Percentiles rank a stretch among this genome's conserved stretches.
phyloP scores from a whole-genome alignment of 2,888 invertebrate genomes.

The Eupithecia subfuscata region DNA sequence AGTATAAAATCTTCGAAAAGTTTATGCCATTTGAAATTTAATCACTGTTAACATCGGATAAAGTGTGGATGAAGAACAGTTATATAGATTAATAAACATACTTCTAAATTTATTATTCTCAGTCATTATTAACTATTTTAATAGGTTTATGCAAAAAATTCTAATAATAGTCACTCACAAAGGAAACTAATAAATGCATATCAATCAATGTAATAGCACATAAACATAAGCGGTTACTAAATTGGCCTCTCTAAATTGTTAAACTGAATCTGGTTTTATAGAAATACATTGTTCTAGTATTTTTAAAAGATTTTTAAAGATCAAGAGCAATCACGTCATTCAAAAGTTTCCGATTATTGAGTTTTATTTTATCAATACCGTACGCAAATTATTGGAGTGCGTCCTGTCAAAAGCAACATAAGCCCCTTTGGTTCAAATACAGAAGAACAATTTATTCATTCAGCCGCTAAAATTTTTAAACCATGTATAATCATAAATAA shows the following conservation, averaged over 20 bases:
- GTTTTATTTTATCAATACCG: neutral
- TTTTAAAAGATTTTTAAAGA: neutral
- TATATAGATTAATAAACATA: neutral
- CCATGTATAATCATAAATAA: neutral
- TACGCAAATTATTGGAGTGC: neutral
- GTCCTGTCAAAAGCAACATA: neutral
- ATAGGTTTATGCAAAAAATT: neutral
- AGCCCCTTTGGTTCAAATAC: neutral
- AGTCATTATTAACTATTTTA: neutral
- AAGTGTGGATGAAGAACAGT: neutral
- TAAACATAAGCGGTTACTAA: neutral
- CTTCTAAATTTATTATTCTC: neutral
- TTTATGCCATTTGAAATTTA: neutral
- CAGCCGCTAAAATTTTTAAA: neutral
- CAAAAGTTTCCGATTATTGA: neutral
- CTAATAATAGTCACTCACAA: neutral
- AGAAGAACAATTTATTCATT: neutral
- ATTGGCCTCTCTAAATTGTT: neutral
- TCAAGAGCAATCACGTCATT: neutral
- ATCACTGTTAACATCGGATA: neutral
- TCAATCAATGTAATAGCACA: neutral
- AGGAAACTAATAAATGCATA: conserved; percentile 5
- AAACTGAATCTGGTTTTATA: neutral
- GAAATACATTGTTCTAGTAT: neutral
- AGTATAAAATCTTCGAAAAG: neutral